These are phyloP conservation scores for Gonocerus acuteangulatus DNA, from an alignment of 2,888 invertebrate genomes.

Conservation along the genomic window DNA sequence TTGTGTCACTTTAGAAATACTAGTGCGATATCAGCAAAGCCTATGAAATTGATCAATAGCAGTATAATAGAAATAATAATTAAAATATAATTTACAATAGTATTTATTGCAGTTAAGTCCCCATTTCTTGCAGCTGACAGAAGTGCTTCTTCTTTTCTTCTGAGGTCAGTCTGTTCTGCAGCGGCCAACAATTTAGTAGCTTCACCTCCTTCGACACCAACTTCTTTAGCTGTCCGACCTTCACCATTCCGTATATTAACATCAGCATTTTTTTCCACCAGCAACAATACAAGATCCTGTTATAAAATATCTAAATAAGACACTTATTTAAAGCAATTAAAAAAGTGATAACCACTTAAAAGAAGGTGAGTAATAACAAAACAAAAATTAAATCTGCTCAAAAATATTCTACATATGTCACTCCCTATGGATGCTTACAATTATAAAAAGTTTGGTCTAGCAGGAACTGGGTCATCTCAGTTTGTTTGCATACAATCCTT, in stretches of 20 bases:
- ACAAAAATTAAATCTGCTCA: too few relatives aligned
- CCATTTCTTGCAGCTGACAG: constrained; percentile 56
- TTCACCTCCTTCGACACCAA: constrained; percentile 51
- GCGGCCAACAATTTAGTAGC: constrained; percentile 52
- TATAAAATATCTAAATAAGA: constrained; percentile 30
- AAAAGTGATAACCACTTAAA: too few relatives aligned
- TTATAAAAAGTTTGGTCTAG: too few relatives aligned
- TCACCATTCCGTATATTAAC: constrained; percentile 58
- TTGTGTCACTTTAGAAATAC: too few relatives aligned
- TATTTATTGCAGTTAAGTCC: constrained; percentile 50
- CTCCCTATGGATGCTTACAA: too few relatives aligned
- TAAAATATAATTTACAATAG: constrained; percentile 45
- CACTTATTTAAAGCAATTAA: background rate
- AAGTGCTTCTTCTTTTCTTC: constrained; percentile 50
- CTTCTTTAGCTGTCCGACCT: constrained; percentile 52
- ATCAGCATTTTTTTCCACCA: constrained; percentile 56
- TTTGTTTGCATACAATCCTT: too few relatives aligned
- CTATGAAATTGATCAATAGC: too few relatives aligned
- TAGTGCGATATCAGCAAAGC: too few relatives aligned
- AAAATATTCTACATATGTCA: too few relatives aligned
- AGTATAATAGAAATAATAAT: too few relatives aligned
- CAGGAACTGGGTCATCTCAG: too few relatives aligned
- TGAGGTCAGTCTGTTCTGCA: constrained; percentile 53
- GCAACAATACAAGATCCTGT: constrained; percentile 55
- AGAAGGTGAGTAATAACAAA: too few relatives aligned